Conservation (phyloP, 1,140 invertebrate genomes). For the Dinoponera quadriceps region DNA sequence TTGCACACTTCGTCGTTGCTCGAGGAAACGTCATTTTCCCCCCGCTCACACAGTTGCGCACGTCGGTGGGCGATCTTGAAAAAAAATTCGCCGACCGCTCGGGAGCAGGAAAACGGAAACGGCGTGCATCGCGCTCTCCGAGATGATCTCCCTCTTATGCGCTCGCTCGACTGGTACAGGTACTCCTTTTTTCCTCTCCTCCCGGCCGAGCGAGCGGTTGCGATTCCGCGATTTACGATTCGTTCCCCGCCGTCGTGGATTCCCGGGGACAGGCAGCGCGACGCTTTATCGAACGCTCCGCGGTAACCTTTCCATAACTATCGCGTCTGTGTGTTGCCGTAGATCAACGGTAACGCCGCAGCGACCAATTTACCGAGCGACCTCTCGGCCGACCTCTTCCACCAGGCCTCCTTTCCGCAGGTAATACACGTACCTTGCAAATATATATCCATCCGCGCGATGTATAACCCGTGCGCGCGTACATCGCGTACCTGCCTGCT, state of each 20-base stretch:
- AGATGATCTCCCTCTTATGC: conserved; percentile 31
- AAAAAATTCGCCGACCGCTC: too few species aligned
- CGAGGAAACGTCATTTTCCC: too few species aligned
- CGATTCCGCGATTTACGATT: conserved; percentile 78
- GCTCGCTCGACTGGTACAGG: conserved; percentile 35
- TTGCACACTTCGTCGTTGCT: too few species aligned
- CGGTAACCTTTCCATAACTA: conserved; percentile 81
- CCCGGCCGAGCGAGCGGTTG: conserved; percentile 60
- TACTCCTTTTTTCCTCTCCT: conserved; percentile 50
- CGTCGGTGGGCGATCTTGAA: too few species aligned
- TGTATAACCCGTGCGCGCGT: conserved; percentile 55
- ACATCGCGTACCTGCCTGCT: conserved; percentile 34
- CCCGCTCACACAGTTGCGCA: too few species aligned
- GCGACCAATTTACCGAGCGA: conserved; percentile 81
- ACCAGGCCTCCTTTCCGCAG: conserved; percentile 65
- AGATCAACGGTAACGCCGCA: conserved; percentile 79
- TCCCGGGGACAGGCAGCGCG: conserved; percentile 76
- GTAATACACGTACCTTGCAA: conserved; percentile 69
- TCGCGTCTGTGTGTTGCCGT: conserved; percentile 79
- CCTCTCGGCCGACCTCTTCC: conserved; percentile 80
- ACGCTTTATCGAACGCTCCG: conserved; percentile 76
- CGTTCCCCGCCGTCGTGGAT: conserved; percentile 70
- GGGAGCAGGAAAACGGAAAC: conserved; percentile 65
- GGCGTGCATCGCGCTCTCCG: conserved; percentile 40
- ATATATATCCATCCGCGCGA: conserved; percentile 65